Evolutionary conservation across 2,113 vertebrate species (phyloP).

Genomic region (Bos indicus): DNA sequence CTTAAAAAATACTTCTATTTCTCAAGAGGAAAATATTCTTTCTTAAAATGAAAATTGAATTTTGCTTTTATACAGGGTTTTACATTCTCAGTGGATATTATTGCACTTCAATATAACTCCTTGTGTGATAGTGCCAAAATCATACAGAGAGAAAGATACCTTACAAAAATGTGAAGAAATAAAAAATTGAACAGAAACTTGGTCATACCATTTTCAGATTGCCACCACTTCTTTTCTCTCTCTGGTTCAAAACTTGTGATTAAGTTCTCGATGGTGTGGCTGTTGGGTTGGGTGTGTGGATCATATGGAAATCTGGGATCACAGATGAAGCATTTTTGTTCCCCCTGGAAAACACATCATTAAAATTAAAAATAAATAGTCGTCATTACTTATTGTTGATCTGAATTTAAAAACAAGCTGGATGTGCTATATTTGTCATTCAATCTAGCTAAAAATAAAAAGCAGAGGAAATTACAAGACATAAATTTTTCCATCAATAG

Average conservation of each 20-base stretch:
- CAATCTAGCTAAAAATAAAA: constrained; percentile 57
- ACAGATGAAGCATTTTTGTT: constrained; percentile 90
- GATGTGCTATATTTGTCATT: constrained; percentile 53
- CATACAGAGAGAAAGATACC: neutral
- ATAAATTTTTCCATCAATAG: constrained; percentile 37
- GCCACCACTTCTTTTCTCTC: constrained; percentile 91
- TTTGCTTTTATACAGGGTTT: neutral
- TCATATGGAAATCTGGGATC: constrained; percentile 86
- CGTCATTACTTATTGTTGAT: constrained; percentile 53
- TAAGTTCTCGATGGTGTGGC: constrained; percentile 88
- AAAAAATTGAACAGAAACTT: neutral
- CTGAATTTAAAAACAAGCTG: constrained; percentile 60
- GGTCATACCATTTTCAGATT: constrained; percentile 89
- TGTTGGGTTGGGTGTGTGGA: constrained; percentile 80
- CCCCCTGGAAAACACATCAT: constrained; percentile 77
- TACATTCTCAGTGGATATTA: neutral
- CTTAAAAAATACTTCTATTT: constrained; percentile 26
- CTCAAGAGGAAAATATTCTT: constrained; percentile 3
- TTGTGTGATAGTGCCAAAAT: neutral
- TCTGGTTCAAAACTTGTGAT: constrained; percentile 85
- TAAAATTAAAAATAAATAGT: constrained; percentile 34
- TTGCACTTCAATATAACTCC: neutral
- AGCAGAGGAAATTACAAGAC: constrained; percentile 60
- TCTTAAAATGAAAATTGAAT: neutral
- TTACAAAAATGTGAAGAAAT: neutral